These are phyloP conservation scores for Pithys albifrons DNA, from an alignment of 2,113 vertebrate genomes.

Conservation along the genomic window DNA sequence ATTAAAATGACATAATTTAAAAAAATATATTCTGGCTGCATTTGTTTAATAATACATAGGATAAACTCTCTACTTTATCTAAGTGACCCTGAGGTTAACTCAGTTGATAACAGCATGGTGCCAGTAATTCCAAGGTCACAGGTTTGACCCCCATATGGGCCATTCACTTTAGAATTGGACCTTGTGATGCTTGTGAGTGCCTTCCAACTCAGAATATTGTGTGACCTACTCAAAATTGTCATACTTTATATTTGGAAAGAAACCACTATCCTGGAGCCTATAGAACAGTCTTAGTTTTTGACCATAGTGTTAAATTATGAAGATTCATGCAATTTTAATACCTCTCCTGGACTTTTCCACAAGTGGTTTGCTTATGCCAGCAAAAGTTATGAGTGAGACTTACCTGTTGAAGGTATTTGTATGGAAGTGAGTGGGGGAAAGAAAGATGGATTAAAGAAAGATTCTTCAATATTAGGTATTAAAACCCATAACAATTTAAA, in stretches of 20 bases:
- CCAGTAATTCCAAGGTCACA: neutral
- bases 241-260: neutral
- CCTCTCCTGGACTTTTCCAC: neutral
- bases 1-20: neutral
- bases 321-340: neutral
- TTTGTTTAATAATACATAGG: neutral
- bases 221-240: neutral
- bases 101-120: neutral
- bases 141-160: neutral
- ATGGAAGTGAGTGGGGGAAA: neutral
- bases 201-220: neutral
- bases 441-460: neutral
- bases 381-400: neutral
- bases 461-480: neutral
- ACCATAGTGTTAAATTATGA: neutral
- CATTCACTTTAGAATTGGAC: neutral
- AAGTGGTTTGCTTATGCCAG: neutral
- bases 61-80: neutral
- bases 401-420: neutral
- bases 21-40: neutral
- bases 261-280: neutral
- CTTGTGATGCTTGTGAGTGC: neutral
- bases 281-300: neutral
- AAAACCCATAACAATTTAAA: neutral
- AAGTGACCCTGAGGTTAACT: neutral